Evolutionary conservation across 2,888 invertebrate genomes (phyloP).

Genomic region (Ephialtes manifestator): DNA sequence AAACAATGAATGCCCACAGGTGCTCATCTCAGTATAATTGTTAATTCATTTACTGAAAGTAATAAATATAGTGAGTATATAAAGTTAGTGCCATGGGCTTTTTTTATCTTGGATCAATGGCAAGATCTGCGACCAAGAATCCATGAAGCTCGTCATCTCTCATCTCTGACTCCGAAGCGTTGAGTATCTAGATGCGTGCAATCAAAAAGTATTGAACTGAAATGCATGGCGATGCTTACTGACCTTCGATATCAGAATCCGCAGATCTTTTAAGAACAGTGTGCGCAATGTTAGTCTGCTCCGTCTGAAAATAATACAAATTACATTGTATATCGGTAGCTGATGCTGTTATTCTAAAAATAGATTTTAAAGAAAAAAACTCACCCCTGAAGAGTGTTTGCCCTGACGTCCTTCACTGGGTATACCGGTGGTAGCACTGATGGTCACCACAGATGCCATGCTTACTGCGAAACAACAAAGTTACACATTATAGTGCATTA

Average conservation of each 20-base stretch:
- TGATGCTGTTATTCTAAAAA: constrained; percentile 20
- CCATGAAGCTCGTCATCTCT: not conserved
- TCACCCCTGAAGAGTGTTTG: constrained; percentile 74
- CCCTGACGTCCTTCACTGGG: constrained; percentile 72
- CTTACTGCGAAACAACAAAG: constrained; percentile 70
- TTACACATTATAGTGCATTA: constrained; percentile 52
- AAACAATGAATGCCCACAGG: not conserved
- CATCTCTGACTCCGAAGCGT: not conserved
- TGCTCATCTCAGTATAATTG: not conserved
- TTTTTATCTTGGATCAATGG: not conserved
- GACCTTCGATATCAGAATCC: constrained; percentile 81
- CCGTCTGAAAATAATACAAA: constrained; percentile 75
- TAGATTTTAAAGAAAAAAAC: constrained; percentile 50
- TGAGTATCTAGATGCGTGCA: constrained; percentile 24
- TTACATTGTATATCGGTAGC: not conserved
- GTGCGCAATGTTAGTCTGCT: constrained; percentile 74
- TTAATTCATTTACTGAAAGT: not conserved
- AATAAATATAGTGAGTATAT: not conserved
- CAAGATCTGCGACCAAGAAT: constrained; percentile 4
- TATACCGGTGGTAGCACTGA: constrained; percentile 61
- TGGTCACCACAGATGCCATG: constrained; percentile 69
- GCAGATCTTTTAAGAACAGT: constrained; percentile 77
- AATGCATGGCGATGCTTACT: constrained; percentile 61
- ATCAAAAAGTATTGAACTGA: not conserved
- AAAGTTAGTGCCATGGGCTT: not conserved